Conservation (phyloP, 2,797 vertebrate species). For the Acomys russatus region DNA sequence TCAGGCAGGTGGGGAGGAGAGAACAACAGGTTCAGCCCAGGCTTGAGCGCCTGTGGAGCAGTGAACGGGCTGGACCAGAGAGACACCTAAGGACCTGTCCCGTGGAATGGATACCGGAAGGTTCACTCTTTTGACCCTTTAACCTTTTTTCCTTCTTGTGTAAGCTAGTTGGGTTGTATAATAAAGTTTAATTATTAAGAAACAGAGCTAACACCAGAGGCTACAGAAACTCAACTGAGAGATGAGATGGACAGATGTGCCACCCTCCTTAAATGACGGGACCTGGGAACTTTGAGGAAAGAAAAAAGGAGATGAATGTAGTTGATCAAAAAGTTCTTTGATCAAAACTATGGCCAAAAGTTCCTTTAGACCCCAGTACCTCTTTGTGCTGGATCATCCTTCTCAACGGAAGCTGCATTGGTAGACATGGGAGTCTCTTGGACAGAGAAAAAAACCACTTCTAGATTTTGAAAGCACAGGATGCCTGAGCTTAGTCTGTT, state of each 20-base stretch:
- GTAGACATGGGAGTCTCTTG: not conserved
- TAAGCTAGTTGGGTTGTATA: no score
- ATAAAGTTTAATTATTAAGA: no score
- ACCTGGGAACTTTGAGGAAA: not conserved
- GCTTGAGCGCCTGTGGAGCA: no score
- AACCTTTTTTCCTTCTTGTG: no score
- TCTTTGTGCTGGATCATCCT: not conserved
- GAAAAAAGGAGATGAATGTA: not conserved
- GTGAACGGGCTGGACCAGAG: no score
- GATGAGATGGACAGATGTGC: not conserved
- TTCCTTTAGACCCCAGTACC: not conserved
- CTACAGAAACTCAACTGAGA: not conserved
- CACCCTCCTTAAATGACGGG: not conserved
- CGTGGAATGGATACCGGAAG: no score
- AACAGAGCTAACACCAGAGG: no score
- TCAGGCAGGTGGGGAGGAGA: no score
- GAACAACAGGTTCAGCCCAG: no score
- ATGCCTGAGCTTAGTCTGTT: not conserved
- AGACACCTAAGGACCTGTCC: no score
- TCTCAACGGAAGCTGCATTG: not conserved
- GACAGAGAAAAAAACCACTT: not conserved
- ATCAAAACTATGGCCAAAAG: not conserved
- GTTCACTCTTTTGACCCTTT: no score
- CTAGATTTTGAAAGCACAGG: not conserved
- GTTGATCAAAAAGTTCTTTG: not conserved